Base-by-base conservation (phyloP, 1,140 invertebrate genomes). In the Melitaea cinxia region DNA sequence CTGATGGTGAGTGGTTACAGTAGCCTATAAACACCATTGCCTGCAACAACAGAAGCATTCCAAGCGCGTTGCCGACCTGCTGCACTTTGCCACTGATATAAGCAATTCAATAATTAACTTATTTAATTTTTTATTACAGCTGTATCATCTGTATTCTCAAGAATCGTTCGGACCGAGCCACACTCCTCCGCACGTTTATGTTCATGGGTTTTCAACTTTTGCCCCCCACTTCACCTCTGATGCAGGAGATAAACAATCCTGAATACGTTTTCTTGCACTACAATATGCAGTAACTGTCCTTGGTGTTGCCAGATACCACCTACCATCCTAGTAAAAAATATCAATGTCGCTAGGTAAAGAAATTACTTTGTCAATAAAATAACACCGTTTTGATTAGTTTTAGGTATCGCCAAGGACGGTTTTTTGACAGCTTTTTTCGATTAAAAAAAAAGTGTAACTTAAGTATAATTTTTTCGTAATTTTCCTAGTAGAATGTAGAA, bases 131-230 rank as follows among this genome's bases (percentile, higher is more conserved):
- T n/a, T n/a, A n/a, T 77, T 72, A 28, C 86, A 91, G 92, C 79
- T 91, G 92, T 82, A 92, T 93, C 9, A 88, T 93, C 74, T 97
- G 95, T 85, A 94, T 98, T 77, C 93, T 94, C 61, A 97, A 98
- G 89, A 94, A 96, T 80, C 94, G 97, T 49, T 82, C 93, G 33
- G 97, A 99, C 90, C 93, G 96, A 91, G 95, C 95, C 33, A 94
- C 95, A 70, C 92, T 99, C 59, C 94, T 99, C 56, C 95, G 97
- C 77, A 97, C 97, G 53, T 99, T 99, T 94, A 98, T 98, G 95
- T 99, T 98, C 91, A 94, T 99, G 91, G 98, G 98, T 47, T 99
- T 99, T 91, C 93, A 94, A 68, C 93, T 96, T 45, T 92, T 98
- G 68, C 93, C 96, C 37, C 97, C 98, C 50, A 95, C 94, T 73